Percentiles rank a stretch among this genome's conserved stretches.
phyloP scores from a whole-genome alignment of 2,113 vertebrate genomes.

The Megaceryle maxima region DNA sequence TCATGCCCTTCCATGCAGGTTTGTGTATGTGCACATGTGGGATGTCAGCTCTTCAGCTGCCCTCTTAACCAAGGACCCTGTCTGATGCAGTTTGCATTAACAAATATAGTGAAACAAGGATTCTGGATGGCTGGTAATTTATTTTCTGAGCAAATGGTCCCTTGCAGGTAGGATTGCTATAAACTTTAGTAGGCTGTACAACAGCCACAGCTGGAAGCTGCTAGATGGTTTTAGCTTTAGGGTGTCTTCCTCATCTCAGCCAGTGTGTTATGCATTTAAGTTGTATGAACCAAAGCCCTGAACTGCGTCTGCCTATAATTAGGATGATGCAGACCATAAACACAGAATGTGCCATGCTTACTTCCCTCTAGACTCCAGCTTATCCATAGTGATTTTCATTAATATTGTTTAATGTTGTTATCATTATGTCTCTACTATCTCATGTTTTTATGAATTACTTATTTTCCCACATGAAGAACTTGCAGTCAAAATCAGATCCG shows the following conservation, averaged over 20 bases:
- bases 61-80: not conserved
- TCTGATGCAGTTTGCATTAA: not conserved
- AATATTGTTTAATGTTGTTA: not conserved
- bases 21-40: accelerated
- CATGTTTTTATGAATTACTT: not conserved
- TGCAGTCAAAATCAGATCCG: not conserved
- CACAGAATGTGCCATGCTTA: accelerated
- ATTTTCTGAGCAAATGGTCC: not conserved
- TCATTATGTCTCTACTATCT: not conserved
- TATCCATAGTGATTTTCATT: not conserved
- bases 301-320: not conserved
- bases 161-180: not conserved
- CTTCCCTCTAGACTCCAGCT: not conserved
- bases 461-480: not conserved
- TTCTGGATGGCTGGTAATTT: not conserved
- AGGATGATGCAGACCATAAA: not conserved
- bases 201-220: not conserved
- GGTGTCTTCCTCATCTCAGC: not conserved
- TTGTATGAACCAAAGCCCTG: not conserved
- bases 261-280: not conserved
- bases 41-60: not conserved
- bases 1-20: accelerated
- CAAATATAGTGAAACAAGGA: not conserved
- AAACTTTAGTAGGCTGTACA: not conserved
- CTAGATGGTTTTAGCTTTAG: not conserved